Base-by-base conservation (phyloP, 2,888 invertebrate species). In the Hanleya hanleyi region DNA sequence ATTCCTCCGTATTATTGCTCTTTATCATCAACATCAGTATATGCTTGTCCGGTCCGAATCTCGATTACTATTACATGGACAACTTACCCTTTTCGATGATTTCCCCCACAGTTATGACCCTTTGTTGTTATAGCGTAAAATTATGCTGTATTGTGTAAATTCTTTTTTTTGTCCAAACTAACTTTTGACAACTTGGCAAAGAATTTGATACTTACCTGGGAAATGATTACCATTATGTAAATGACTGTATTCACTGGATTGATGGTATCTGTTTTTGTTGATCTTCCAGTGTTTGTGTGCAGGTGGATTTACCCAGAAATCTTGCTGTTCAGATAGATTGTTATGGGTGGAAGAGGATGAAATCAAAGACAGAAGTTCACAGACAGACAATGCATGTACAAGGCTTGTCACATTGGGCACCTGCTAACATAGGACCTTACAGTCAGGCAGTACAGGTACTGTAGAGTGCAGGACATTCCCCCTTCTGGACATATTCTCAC, bases 341-440 rank as follows among this genome's bases (percentile, higher is more conserved):
- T 67, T 82, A 83, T 69, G 86, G 85, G 9, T 75, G 70, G 72
- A 50, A 76, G 7, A 69, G 35, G 47, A 22, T 33, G 18, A 41
- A 35, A 12, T 7, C 36, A 41, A 18, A n/a, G 33, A 12, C 29
- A 66, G 65, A 76, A 65, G 51, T 69, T 29, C 74, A 77, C 36
- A 74, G 84, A 67, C 74, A 78, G 35, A 96, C 95, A 7, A 95
- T 97, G 95, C 97, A 98, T 89, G 97, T 98, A 50, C 97, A 97
- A 91, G 95, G 97, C 77, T 94, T 97, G 84, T 97, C 97, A 36
- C 97, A 98, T 90, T 98, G 98, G 98, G 97, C 97, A n/a, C 97
- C 98, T 0, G 97, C 97, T 75, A 97, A 97, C 89, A 97, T 98
- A 84, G 98, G 97, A 62, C 97, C 98, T 6, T 98, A 98, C 90